phyloP scores from a whole-genome alignment of 2,888 invertebrate species.

The Calliphora vomitoria region DNA sequence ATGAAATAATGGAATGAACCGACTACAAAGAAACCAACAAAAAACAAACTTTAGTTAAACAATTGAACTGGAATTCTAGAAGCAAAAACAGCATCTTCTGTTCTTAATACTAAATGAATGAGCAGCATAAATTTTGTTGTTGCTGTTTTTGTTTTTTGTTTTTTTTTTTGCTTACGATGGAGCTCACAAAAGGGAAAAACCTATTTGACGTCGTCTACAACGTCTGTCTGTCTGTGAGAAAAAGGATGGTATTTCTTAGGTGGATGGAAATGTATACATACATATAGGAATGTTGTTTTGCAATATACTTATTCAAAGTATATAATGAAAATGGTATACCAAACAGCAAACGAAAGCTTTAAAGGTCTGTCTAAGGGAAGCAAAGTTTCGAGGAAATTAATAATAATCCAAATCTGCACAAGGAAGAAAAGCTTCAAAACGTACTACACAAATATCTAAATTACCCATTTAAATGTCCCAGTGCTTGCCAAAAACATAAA shows the following conservation, averaged over 20 bases:
- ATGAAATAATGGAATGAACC: conserved; percentile 72
- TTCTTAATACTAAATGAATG: conserved; percentile 36
- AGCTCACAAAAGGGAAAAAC: conserved; percentile 28
- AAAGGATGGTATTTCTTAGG: conserved; percentile 23
- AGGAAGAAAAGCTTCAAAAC: conserved; percentile 40
- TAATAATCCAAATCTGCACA: conserved; percentile 59
- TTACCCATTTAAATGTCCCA: conserved; percentile 3
- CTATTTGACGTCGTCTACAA: conserved; percentile 43
- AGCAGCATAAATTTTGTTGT: neutral
- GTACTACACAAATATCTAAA: conserved; percentile 1
- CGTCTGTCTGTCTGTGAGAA: conserved; percentile 1
- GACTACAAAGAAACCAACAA: conserved; percentile 35
- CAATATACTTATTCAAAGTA: conserved; percentile 33
- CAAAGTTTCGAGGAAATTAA: neutral
- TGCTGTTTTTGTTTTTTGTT: neutral
- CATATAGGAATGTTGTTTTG: neutral
- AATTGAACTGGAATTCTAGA: conserved; percentile 44
- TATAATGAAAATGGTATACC: conserved; percentile 36
- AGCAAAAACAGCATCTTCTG: conserved; percentile 41
- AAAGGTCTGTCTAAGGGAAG: neutral
- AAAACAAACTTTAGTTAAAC: conserved; percentile 44
- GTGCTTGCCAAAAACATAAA: neutral
- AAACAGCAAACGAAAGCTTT: conserved; percentile 45
- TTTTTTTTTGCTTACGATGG: neutral
- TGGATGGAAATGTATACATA: conserved; percentile 10